phyloP scores from a whole-genome alignment of 2,797 vertebrate species.

The Manis javanica region DNA sequence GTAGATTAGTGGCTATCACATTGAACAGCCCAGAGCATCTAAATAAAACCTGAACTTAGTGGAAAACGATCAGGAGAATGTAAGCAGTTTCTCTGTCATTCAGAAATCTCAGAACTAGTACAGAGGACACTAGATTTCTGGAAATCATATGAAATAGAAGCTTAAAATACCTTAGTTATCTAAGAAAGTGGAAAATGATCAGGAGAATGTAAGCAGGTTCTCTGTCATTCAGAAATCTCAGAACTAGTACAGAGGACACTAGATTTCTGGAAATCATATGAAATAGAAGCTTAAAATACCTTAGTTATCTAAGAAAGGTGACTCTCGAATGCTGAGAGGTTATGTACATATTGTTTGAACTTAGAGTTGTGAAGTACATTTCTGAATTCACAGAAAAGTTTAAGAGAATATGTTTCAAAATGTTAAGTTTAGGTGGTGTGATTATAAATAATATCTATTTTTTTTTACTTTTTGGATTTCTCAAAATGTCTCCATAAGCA shows the following conservation, averaged over 20 bases:
- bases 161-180: constrained; percentile 18
- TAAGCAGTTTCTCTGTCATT: not conserved
- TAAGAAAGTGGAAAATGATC: constrained; percentile 25
- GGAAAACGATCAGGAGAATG: constrained; percentile 26
- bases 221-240: constrained; percentile 37
- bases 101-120: constrained; percentile 37
- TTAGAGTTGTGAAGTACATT: constrained; percentile 1
- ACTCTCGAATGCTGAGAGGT: not conserved
- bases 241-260: not conserved
- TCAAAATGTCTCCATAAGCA: not conserved
- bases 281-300: constrained; percentile 20
- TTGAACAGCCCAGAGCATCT: not conserved
- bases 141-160: not conserved
- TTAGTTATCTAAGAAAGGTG: not conserved
- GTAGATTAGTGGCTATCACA: not conserved
- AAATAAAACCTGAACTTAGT: constrained; percentile 21
- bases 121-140: not conserved
- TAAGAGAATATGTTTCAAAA: not conserved
- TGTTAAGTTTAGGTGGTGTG: not conserved
- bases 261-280: not conserved
- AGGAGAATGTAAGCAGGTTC: not conserved
- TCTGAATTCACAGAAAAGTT: not conserved
- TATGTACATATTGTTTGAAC: not conserved
- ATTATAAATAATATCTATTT: not conserved
- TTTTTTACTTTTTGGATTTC: not conserved